phyloP scores from a whole-genome alignment of 2,888 invertebrate species.

The Drosophila recens region DNA sequence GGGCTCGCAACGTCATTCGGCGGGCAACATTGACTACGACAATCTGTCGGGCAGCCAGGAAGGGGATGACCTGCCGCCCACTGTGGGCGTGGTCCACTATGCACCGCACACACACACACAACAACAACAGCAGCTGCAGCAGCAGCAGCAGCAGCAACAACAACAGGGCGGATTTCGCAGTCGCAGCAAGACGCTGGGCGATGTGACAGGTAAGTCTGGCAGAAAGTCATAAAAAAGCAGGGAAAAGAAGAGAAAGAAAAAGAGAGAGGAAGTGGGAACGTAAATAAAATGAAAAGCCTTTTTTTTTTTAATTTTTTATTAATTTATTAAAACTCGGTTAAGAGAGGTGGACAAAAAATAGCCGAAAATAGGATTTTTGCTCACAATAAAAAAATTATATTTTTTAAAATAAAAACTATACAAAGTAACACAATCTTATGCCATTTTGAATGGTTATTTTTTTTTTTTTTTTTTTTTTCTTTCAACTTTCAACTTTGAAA shows the following conservation, averaged over 20 bases:
- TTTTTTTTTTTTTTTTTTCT: too few relatives aligned
- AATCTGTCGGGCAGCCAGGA: constrained; percentile 92
- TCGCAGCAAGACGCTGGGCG: constrained; percentile 96
- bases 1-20: constrained; percentile 92
- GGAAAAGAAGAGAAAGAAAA: too few relatives aligned
- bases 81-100: constrained; percentile 68
- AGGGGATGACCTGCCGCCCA: constrained; percentile 87
- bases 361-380: too few relatives aligned
- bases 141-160: constrained; percentile 77
- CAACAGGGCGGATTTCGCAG: constrained; percentile 88
- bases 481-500: too few relatives aligned
- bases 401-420: too few relatives aligned
- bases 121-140: constrained; percentile 48
- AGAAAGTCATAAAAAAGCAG: not conserved
- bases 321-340: too few relatives aligned
- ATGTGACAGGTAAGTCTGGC: constrained; percentile 89
- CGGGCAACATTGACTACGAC: constrained; percentile 94
- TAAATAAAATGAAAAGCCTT: too few relatives aligned
- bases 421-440: too few relatives aligned
- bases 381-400: too few relatives aligned
- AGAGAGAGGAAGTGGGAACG: not conserved
- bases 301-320: too few relatives aligned
- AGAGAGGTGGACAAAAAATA: too few relatives aligned
- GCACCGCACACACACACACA: constrained; percentile 82
- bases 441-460: too few relatives aligned